Evolutionary conservation across 2,888 invertebrate species (phyloP), one percentile per base, ranked within the genome.

Genomic region (Trichacis sp.): DNA sequence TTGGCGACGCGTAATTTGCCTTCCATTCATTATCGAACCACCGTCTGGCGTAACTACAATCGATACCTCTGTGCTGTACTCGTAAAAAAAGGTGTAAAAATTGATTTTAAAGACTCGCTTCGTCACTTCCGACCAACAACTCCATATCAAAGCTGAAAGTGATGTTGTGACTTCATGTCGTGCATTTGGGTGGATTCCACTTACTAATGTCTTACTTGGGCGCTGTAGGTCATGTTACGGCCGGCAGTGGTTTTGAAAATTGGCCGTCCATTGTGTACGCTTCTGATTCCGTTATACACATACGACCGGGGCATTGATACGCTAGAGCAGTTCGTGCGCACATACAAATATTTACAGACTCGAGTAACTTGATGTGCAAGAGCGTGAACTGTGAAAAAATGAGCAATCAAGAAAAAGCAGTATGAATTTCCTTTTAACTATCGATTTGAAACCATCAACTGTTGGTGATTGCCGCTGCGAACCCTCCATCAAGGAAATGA

Each of bases 131-230:
- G 67, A 73, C 45, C 70, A 67, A 15, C 72, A 66, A n/a, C 46
- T 69, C 6, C 69, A 65, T 38, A 68, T 17, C 40, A 71, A 54
- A 55, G 62, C 69, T 17, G 29, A 36, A 18, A 63, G 60, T 56
- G 55, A 55, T 6, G 18, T 53, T 40, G 57, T 51, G 40, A 57
- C 12, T 30, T 42, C 36, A 3, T 12, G 51, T 68, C 24, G 33
- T 71, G 8, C 45, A 75, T 43, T 54, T 78, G 8, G 76, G 77
- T 4, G 74, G 77, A 5, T 79, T 79, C 54, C 69, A 71, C 43
- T 45, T 55, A 11, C 24, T 70, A 6, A 60, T 71, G 64, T 71
- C 69, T 1, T 70, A 52, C 42, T 14, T 70, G 52, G 69, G 70
- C 42, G 47, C 63, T 24, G 60, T 73, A 42, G 71, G 70, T n/a